Percentiles rank a stretch among this genome's conserved stretches.
Evolutionary conservation across 1,140 invertebrate species (phyloP).

Genomic region (Leptinotarsa texana): DNA sequence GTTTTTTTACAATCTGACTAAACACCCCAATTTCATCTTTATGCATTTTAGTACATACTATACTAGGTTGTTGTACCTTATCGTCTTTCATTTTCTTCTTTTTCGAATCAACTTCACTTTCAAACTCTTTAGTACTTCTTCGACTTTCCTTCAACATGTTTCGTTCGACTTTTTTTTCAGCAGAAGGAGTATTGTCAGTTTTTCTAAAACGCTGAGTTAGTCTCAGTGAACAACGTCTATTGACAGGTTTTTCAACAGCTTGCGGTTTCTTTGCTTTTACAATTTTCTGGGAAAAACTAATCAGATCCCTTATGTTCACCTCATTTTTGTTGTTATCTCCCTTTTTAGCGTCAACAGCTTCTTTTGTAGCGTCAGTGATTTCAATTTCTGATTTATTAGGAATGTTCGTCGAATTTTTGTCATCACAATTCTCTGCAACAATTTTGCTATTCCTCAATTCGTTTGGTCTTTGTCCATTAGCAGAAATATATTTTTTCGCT

Average conservation of each 20-base stretch:
- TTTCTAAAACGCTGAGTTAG: neutral
- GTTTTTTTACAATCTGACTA: conserved; percentile 55
- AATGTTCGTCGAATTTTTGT: neutral
- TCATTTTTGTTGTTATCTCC: neutral
- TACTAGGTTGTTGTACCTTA: conserved; percentile 37
- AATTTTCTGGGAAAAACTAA: neutral
- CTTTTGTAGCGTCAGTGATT: neutral
- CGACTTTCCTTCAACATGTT: conserved; percentile 16
- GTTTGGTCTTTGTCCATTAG: neutral
- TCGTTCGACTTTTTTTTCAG: neutral
- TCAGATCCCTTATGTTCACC: neutral
- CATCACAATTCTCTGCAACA: neutral
- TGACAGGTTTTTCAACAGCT: neutral
- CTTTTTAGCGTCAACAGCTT: neutral
- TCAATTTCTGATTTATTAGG: neutral
- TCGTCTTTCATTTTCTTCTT: conserved; percentile 36
- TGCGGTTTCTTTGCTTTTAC: neutral
- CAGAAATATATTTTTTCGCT: neutral
- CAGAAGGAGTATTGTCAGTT: neutral
- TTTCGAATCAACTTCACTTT: conserved; percentile 18
- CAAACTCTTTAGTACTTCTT: conserved; percentile 49
- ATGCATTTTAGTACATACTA: conserved; percentile 52
- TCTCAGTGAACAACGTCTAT: neutral
- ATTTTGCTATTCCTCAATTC: neutral
- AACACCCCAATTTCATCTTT: conserved; percentile 45